Conservation (phyloP, 2,113 vertebrate species). For the human region DNA sequence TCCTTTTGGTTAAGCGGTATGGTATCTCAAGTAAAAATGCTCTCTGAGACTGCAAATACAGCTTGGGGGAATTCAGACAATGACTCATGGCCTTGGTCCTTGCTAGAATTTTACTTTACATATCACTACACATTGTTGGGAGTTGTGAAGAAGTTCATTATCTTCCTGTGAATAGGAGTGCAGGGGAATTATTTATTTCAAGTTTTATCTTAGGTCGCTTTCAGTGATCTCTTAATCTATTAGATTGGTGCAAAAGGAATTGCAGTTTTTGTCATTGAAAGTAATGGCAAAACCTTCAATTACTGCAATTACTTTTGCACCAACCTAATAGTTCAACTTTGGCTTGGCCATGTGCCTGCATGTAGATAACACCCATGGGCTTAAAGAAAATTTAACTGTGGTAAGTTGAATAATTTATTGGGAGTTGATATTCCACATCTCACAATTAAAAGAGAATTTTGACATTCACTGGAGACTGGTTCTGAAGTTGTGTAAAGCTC, state of each 20-base stretch:
- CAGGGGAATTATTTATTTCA: not conserved
- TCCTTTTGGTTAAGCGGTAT: not conserved
- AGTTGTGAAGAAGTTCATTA: slow-evolving; percentile 8
- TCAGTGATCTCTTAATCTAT: not conserved
- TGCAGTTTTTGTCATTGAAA: too few species aligned
- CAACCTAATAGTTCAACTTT: not conserved
- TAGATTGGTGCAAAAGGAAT: too few species aligned
- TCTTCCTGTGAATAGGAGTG: slow-evolving; percentile 10
- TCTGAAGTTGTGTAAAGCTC: not conserved
- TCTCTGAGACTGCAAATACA: not conserved
- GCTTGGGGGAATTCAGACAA: not conserved
- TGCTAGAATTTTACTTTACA: not conserved
- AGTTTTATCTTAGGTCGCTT: not conserved
- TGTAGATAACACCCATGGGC: not conserved
- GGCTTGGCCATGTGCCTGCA: not conserved
- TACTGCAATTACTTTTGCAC: too few species aligned
- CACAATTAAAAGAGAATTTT: not conserved
- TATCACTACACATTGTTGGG: not conserved
- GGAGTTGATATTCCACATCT: not conserved
- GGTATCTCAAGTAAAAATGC: not conserved
- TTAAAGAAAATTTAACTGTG: not conserved
- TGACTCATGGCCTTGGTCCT: not conserved
- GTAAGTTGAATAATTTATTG: not conserved
- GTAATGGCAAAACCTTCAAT: too few species aligned
- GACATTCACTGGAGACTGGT: not conserved